These are phyloP conservation scores for Drosophila rhopaloa DNA, from an alignment of 1,140 invertebrate genomes.

Conservation along the genomic window DNA sequence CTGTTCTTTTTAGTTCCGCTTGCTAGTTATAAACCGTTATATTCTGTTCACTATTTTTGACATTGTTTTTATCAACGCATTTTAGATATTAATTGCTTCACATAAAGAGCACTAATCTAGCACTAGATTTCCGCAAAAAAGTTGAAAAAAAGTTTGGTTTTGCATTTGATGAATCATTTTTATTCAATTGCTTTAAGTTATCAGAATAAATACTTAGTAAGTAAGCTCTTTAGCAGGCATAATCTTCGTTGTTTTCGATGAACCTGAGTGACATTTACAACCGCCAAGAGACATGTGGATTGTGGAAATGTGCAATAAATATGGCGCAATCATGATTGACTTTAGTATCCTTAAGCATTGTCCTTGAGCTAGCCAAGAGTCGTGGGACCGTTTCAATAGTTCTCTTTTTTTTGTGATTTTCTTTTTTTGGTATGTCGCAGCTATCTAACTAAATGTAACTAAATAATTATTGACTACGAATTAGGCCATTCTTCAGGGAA, in stretches of 20 bases:
- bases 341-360: slow-evolving; percentile 64
- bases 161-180: slow-evolving; percentile 78
- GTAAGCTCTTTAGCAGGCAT: slow-evolving; percentile 72
- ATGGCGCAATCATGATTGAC: slow-evolving; percentile 68
- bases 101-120: too few species aligned
- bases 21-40: too few species aligned
- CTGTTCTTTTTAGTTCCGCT: too few species aligned
- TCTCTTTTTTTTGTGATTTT: slow-evolving; percentile 50
- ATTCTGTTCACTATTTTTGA: too few species aligned
- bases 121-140: slow-evolving; percentile 1
- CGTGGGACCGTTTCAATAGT: slow-evolving; percentile 32
- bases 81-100: neutral
- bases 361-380: slow-evolving; percentile 67
- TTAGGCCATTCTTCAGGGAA: slow-evolving; percentile 73
- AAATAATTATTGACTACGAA: slow-evolving; percentile 82
- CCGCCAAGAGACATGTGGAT: slow-evolving; percentile 54
- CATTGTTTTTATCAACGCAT: neutral
- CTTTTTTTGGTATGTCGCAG: slow-evolving; percentile 80
- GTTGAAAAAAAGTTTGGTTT: slow-evolving; percentile 9
- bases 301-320: slow-evolving; percentile 72
- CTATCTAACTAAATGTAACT: slow-evolving; percentile 80
- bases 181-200: slow-evolving; percentile 82
- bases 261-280: slow-evolving; percentile 71
- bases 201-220: slow-evolving; percentile 77
- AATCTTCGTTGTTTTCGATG: slow-evolving; percentile 53